phyloP scores from a whole-genome alignment of 2,888 invertebrate species.

The Heliconius erato region DNA sequence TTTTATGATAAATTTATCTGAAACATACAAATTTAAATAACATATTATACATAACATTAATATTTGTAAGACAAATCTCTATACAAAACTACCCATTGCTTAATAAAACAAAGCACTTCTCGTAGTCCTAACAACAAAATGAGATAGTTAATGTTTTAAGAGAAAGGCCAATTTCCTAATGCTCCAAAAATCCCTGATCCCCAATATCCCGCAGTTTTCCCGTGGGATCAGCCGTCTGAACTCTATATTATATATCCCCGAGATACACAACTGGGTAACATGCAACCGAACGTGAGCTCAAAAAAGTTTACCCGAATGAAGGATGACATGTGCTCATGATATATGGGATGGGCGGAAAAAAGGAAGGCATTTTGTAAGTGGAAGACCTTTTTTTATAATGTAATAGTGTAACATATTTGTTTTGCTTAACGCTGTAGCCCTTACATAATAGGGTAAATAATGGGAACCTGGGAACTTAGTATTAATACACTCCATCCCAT shows the following conservation, averaged over 20 bases:
- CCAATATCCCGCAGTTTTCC: constrained; percentile 9
- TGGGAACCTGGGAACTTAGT: too few species aligned
- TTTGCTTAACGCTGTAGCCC: background rate
- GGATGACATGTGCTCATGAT: constrained; percentile 11
- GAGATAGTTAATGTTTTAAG: constrained; percentile 10
- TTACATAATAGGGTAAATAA: too few species aligned
- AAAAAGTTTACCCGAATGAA: constrained; percentile 26
- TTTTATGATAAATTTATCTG: background rate
- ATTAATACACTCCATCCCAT: too few species aligned
- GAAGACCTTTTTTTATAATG: background rate
- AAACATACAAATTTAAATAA: background rate
- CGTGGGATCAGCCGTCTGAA: constrained; percentile 6
- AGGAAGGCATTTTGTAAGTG: background rate
- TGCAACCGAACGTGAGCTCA: background rate
- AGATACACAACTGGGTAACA: constrained; percentile 18
- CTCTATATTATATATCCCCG: constrained; percentile 9
- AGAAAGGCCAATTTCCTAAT: constrained; percentile 12
- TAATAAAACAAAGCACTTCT: background rate
- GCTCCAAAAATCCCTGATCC: constrained; percentile 16
- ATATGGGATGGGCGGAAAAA: constrained; percentile 4
- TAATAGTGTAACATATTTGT: background rate
- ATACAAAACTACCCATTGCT: background rate
- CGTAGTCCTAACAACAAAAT: background rate
- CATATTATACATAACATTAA: background rate
- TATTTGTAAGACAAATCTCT: background rate